phyloP scores from a whole-genome alignment of 2,113 vertebrate genomes.

The Desmodus rotundus region DNA sequence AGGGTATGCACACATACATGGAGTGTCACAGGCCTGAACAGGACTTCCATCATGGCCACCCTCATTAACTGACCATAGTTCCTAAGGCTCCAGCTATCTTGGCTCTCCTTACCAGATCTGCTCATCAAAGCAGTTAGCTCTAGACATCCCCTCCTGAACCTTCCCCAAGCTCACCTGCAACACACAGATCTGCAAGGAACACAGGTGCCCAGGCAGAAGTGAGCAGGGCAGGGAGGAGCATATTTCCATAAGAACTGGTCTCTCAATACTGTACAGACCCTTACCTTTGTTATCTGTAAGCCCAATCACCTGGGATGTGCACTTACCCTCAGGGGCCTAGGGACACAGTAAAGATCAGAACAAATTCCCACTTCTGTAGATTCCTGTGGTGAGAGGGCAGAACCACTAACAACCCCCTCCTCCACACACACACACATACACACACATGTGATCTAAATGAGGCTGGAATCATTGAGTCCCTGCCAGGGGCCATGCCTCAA shows the following conservation, averaged over 20 bases:
- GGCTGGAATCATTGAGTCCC: not conserved
- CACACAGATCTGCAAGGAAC: not conserved
- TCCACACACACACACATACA: too few relatives aligned
- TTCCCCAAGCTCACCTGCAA: not conserved
- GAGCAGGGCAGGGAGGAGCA: not conserved
- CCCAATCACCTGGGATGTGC: too few relatives aligned
- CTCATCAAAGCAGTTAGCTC: not conserved
- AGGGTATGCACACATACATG: not conserved
- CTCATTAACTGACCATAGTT: not conserved
- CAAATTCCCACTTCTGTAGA: not conserved
- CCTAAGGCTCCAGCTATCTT: not conserved
- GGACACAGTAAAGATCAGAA: not conserved
- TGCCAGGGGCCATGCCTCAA: too few relatives aligned
- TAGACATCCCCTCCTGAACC: not conserved
- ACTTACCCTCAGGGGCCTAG: not conserved
- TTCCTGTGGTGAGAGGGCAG: fast-evolving
- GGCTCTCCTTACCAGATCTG: not conserved
- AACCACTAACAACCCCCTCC: not conserved
- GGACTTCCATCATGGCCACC: not conserved
- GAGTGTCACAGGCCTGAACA: not conserved
- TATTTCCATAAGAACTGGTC: not conserved
- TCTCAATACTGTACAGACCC: too few relatives aligned
- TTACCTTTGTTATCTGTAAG: not conserved
- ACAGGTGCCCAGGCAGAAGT: not conserved
- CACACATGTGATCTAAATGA: not conserved